These are phyloP conservation scores for Origma solitaria DNA, from an alignment of 2,113 vertebrate genomes.

Conservation along the genomic window DNA sequence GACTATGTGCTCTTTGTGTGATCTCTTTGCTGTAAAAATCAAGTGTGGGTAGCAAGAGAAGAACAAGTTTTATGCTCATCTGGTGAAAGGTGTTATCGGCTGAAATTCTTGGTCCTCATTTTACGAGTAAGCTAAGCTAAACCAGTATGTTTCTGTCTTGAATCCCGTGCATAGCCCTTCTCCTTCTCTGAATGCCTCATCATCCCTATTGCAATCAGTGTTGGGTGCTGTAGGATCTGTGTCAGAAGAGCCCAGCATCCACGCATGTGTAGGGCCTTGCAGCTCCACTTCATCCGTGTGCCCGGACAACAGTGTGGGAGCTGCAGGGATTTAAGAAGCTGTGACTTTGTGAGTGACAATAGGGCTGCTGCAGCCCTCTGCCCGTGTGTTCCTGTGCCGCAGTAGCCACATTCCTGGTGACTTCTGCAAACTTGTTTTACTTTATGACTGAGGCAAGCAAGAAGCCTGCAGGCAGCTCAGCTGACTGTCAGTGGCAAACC, in stretches of 20 bases:
- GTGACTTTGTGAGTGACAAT: background rate
- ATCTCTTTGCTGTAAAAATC: background rate
- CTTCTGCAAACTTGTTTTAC: background rate
- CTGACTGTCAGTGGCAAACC: background rate
- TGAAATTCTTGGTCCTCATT: background rate
- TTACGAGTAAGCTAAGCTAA: background rate
- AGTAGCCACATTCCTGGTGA: background rate
- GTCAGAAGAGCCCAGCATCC: background rate
- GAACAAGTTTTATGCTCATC: background rate
- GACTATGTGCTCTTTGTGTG: background rate
- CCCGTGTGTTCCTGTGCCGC: fast-evolving
- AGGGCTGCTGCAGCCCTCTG: background rate
- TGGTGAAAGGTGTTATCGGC: background rate
- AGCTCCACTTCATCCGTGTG: fast-evolving
- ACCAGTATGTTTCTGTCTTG: background rate
- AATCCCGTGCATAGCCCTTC: background rate
- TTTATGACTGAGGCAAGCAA: background rate
- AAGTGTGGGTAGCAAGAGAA: background rate
- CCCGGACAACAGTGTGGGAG: fast-evolving
- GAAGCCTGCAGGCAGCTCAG: background rate
- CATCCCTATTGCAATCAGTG: background rate
- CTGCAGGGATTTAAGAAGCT: background rate
- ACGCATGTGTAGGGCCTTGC: background rate
- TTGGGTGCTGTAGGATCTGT: background rate
- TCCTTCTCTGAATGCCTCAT: background rate